Conservation (phyloP, 2,113 vertebrate genomes). For the Lophura nycthemera region DNA sequence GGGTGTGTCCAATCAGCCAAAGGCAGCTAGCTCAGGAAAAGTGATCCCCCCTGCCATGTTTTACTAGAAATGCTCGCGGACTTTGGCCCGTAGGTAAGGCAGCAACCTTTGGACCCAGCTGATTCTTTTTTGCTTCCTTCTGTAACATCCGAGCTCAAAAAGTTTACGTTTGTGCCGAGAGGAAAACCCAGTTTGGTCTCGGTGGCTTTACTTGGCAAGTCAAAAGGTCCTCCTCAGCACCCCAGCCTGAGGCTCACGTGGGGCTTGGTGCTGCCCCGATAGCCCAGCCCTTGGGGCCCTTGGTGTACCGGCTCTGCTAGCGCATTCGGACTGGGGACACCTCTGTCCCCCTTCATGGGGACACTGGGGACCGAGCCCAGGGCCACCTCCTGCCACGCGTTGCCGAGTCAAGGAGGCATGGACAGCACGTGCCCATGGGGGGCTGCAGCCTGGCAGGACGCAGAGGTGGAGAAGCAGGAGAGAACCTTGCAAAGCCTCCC, state of each 20-base stretch:
- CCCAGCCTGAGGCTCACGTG: not conserved
- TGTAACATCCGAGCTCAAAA: not conserved
- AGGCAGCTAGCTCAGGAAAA: not conserved
- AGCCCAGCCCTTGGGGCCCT: rapidly evolving
- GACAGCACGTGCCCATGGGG: not conserved
- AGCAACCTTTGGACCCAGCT: not conserved
- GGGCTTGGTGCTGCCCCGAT: not conserved
- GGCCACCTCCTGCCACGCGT: not conserved
- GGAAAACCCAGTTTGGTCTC: not conserved
- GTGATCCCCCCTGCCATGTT: not conserved
- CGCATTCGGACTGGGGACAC: not conserved
- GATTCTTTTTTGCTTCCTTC: not conserved
- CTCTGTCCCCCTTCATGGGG: not conserved
- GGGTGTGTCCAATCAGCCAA: not conserved
- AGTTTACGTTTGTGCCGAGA: not conserved
- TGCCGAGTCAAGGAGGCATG: not conserved
- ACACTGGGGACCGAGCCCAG: not conserved
- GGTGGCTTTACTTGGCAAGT: conserved; percentile 49
- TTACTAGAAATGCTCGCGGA: conserved; percentile 4
- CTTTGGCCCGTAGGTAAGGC: not conserved
- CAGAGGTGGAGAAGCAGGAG: not conserved
- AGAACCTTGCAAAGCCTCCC: rapidly evolving
- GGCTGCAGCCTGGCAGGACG: not conserved
- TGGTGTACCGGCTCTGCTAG: not conserved
- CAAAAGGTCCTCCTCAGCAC: conserved; percentile 33